phyloP scores from a whole-genome alignment of 2,113 vertebrate genomes.

The Hippocampus zosterae region DNA sequence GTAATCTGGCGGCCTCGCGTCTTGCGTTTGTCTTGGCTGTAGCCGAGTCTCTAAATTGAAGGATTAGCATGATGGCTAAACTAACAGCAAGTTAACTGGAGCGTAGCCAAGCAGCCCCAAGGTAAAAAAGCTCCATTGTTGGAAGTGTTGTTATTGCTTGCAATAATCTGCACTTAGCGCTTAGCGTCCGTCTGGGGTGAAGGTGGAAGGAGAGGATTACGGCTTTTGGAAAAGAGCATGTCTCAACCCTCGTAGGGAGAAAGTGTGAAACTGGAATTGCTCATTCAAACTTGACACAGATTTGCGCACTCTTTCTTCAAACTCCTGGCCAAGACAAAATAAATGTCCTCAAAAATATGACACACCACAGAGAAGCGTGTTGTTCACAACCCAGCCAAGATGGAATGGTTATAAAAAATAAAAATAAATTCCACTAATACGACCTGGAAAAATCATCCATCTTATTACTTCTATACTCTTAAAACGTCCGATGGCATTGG shows the following conservation, averaged over 20 bases:
- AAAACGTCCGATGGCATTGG: too few species aligned
- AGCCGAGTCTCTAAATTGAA: constrained; percentile 9
- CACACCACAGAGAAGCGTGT: background rate
- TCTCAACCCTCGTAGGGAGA: constrained; percentile 41
- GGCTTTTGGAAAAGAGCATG: constrained; percentile 35
- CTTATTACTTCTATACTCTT: too few species aligned
- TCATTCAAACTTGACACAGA: background rate
- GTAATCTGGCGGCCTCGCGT: constrained; percentile 41
- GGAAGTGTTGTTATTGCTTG: constrained; percentile 55
- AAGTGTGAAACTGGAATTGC: background rate
- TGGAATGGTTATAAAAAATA: too few species aligned
- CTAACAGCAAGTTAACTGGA: constrained; percentile 53
- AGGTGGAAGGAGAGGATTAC: constrained; percentile 60
- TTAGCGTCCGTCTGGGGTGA: constrained; percentile 27
- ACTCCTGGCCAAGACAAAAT: background rate
- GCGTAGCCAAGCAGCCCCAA: constrained; percentile 41
- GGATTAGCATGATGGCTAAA: constrained; percentile 59
- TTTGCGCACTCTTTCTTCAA: background rate
- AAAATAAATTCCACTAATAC: too few species aligned
- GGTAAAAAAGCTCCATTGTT: constrained; percentile 61
- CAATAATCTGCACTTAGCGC: constrained; percentile 55
- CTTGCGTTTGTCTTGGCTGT: constrained; percentile 22
- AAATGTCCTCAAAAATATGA: background rate
- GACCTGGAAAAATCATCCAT: too few species aligned
- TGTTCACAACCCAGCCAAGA: too few species aligned